Evolutionary conservation across 2,113 vertebrate genomes (phyloP).

Genomic region (Charadrius vociferus): DNA sequence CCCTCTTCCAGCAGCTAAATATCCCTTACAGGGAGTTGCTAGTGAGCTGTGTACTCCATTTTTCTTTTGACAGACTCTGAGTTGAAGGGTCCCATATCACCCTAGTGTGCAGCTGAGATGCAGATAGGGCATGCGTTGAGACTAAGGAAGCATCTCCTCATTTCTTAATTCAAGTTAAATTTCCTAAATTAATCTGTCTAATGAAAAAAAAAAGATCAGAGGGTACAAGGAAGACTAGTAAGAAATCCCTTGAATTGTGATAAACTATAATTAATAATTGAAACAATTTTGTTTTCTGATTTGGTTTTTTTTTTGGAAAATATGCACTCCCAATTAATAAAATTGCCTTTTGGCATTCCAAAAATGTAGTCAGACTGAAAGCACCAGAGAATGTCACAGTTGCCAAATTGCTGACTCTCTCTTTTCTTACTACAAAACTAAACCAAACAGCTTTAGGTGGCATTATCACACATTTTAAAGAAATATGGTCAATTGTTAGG

Average conservation of each 20-base stretch:
- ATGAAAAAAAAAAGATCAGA: slow-evolving; percentile 24
- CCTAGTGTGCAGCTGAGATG: neutral
- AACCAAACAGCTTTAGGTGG: neutral
- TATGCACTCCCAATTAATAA: neutral
- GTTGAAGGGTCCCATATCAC: neutral
- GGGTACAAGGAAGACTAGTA: neutral
- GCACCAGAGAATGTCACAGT: neutral
- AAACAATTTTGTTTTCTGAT: neutral
- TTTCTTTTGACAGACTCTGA: neutral
- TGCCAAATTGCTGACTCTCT: neutral
- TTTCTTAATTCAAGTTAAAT: neutral
- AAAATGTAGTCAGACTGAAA: neutral
- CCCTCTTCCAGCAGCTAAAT: neutral
- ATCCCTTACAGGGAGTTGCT: neutral
- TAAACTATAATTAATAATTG: neutral
- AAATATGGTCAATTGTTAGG: neutral
- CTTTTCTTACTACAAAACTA: neutral
- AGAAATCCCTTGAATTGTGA: neutral
- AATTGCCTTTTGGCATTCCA: neutral
- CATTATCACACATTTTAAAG: neutral
- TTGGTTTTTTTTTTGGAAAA: neutral
- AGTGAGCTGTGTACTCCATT: neutral
- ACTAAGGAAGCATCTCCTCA: neutral
- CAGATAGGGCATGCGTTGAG: neutral
- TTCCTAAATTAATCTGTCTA: neutral